These are phyloP conservation scores for Zhengitettix transpicula DNA, from an alignment of 2,888 invertebrate genomes.

Conservation along the genomic window DNA sequence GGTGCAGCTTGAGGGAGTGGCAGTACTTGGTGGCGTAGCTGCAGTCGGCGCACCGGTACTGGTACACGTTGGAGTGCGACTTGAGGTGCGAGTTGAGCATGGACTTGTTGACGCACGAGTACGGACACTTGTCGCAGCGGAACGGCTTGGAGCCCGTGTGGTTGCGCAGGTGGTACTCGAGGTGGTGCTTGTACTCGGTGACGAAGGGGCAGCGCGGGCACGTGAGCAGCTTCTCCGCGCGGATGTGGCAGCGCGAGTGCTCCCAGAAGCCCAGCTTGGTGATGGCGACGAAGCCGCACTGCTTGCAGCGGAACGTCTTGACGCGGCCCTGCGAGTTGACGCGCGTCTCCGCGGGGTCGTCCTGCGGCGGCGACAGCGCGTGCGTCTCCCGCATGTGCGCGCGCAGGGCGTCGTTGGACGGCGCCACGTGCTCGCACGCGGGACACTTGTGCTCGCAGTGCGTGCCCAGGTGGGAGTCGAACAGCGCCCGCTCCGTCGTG, in stretches of 20 bases:
- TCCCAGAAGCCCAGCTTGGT: slow-evolving; percentile 90
- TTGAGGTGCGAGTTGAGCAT: slow-evolving; percentile 98
- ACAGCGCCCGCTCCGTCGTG: slow-evolving; percentile 27
- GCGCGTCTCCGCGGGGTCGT: neutral
- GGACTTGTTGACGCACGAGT: slow-evolving; percentile 92
- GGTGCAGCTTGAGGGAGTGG: slow-evolving; percentile 88
- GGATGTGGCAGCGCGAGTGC: slow-evolving; percentile 81
- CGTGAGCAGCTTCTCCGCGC: slow-evolving; percentile 74
- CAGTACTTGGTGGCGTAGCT: slow-evolving; percentile 95
- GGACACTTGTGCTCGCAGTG: slow-evolving; percentile 36
- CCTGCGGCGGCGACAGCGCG: slow-evolving; percentile 9
- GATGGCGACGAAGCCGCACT: slow-evolving; percentile 68
- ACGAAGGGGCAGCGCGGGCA: slow-evolving; percentile 93
- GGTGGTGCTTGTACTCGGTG: slow-evolving; percentile 95
- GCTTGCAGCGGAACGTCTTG: slow-evolving; percentile 84
- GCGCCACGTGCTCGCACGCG: slow-evolving; percentile 33
- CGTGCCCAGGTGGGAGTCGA: slow-evolving; percentile 34
- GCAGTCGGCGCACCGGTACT: slow-evolving; percentile 85
- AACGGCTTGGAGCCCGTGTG: slow-evolving; percentile 92
- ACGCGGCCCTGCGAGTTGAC: slow-evolving; percentile 42
- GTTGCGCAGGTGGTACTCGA: slow-evolving; percentile 91
- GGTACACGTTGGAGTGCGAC: slow-evolving; percentile 83
- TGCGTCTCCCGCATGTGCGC: slow-evolving; percentile 33
- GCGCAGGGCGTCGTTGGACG: slow-evolving; percentile 31
- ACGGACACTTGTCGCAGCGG: slow-evolving; percentile 76